A percentile compares a stretch with the other conserved stretches of the same genome.
These are phyloP conservation scores for Xestobium rufovillosum DNA, from an alignment of 2,888 invertebrate genomes.

Conservation along the genomic window DNA sequence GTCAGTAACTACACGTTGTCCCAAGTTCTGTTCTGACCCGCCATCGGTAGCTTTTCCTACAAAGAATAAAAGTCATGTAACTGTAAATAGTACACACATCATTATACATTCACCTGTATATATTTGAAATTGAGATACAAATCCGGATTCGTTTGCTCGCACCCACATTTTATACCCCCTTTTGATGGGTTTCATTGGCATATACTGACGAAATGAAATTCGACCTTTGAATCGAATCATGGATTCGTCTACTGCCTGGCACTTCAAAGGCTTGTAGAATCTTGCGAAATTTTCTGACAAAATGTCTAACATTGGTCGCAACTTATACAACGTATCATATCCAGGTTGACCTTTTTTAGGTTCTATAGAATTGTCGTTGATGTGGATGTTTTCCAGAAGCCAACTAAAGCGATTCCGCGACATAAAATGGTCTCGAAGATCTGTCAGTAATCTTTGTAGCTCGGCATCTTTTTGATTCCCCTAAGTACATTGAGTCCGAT, in stretches of 20 bases:
- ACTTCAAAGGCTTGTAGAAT: no score
- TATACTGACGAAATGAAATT: slow-evolving; percentile 23
- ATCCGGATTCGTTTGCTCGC: no score
- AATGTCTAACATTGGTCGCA: slow-evolving; percentile 17
- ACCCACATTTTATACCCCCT: no score
- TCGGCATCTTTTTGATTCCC: slow-evolving; percentile 23
- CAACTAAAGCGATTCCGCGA: slow-evolving; percentile 19
- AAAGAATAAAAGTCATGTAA: slow-evolving; percentile 27
- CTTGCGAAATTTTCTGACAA: no score
- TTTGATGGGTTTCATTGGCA: no score
- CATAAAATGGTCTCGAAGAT: slow-evolving; percentile 19
- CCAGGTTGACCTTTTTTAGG: slow-evolving; percentile 18
- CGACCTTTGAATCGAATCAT: slow-evolving; percentile 10
- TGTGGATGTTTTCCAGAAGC: slow-evolving; percentile 23
- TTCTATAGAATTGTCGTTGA: slow-evolving; percentile 22
- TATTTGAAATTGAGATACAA: slow-evolving; percentile 23
- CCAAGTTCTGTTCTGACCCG: slow-evolving; percentile 26
- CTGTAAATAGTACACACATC: no score
- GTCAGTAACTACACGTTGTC: slow-evolving; percentile 16
- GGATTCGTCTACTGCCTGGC: slow-evolving; percentile 6
- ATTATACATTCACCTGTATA: slow-evolving; percentile 16
- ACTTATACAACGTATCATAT: slow-evolving; percentile 26
- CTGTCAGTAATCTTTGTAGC: slow-evolving; percentile 26
- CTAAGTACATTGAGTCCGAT: slow-evolving; percentile 25
- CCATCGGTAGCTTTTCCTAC: slow-evolving; percentile 26